Evolutionary conservation across 1,140 invertebrate genomes (phyloP).

Genomic region (Pseudomyrmex flavicornis): DNA sequence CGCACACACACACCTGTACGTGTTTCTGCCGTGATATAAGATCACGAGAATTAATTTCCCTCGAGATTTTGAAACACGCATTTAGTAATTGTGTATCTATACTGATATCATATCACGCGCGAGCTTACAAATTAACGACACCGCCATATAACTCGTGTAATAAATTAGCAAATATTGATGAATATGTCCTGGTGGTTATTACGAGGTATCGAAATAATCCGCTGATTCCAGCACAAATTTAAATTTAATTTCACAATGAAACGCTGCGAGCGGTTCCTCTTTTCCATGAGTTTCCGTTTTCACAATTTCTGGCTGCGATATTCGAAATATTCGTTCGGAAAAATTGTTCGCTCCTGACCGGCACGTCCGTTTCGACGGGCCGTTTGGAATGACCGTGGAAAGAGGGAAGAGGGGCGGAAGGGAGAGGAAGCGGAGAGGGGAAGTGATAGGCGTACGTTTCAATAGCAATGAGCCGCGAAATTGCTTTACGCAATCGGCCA

Average conservation of each 20-base stretch:
- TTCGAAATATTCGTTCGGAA: constrained; percentile 60
- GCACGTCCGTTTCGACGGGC: constrained; percentile 57
- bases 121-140: constrained; percentile 20
- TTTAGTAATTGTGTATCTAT: neutral
- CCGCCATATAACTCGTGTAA: neutral
- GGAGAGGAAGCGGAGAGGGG: no score
- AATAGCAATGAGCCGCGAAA: constrained; percentile 76
- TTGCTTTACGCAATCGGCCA: constrained; percentile 77
- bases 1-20: no score
- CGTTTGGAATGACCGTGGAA: neutral
- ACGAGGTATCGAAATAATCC: constrained; percentile 26
- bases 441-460: constrained; percentile 63
- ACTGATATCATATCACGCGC: no score
- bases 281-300: constrained; percentile 13
- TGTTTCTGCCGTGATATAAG: neutral
- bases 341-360: constrained; percentile 64
- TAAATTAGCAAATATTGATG: constrained; percentile 10
- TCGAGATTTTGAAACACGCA: neutral
- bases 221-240: constrained; percentile 27
- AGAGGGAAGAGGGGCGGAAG: neutral
- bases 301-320: constrained; percentile 47
- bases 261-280: constrained; percentile 13
- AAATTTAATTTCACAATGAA: constrained; percentile 50
- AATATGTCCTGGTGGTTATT: neutral
- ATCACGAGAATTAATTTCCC: neutral